Conservation (phyloP, 2,113 vertebrate species). For the Thomomys bottae region DNA sequence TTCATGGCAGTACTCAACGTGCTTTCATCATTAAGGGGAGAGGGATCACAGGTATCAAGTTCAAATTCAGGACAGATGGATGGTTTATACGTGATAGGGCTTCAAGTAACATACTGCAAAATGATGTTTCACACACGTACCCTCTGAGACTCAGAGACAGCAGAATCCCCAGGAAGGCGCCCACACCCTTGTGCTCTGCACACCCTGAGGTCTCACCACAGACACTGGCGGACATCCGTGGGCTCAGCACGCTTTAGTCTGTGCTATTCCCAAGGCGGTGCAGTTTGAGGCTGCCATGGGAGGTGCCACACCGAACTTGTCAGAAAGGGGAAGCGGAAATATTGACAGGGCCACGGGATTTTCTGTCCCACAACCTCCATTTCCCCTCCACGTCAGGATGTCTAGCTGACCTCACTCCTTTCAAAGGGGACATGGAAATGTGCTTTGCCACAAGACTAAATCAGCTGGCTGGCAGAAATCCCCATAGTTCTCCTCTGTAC, state of each 20-base stretch:
- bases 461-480: accelerated
- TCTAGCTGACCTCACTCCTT: accelerated
- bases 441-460: accelerated
- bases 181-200: not conserved
- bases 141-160: not conserved
- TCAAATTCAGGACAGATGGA: not conserved
- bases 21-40: accelerated
- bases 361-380: not conserved
- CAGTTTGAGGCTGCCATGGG: accelerated
- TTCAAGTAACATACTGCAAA: not conserved
- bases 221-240: too few relatives aligned
- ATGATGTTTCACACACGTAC: not conserved
- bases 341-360: accelerated
- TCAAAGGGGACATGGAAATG: not conserved
- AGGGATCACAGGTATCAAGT: not conserved
- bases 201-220: too few relatives aligned
- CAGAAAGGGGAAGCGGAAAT: not conserved
- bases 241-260: too few relatives aligned
- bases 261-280: not conserved
- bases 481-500: accelerated
- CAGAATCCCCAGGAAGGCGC: accelerated
- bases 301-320: accelerated
- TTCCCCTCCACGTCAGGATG: accelerated
- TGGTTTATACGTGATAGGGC: too few relatives aligned
- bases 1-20: not conserved